Conservation (phyloP, 1,140 invertebrate genomes). For the Meloidogyne chitwoodi region DNA sequence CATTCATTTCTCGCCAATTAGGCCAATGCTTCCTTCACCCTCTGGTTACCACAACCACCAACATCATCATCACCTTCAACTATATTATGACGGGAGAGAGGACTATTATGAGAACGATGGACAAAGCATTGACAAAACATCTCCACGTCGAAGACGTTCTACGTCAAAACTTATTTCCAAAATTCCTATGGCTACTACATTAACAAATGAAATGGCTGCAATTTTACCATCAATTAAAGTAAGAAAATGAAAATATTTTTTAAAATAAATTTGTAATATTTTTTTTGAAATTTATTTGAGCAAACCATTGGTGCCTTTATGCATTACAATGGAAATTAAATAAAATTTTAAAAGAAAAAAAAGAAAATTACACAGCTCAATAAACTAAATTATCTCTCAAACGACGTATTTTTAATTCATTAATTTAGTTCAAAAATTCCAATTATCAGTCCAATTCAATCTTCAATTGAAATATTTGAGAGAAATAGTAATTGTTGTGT, state of each 20-base stretch:
- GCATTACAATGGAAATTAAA: no score
- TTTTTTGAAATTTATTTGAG: no score
- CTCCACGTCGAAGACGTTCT: not conserved
- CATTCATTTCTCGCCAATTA: not conserved
- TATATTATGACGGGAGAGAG: not conserved
- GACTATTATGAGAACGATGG: not conserved
- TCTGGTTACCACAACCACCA: not conserved
- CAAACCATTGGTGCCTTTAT: no score
- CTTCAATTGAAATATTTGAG: no score
- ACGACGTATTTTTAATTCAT: no score
- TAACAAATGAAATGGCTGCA: not conserved
- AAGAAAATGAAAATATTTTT: not conserved
- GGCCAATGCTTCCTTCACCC: not conserved
- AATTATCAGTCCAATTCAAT: no score
- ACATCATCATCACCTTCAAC: not conserved
- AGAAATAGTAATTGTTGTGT: no score
- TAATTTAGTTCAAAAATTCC: no score
- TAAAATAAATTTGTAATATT: not conserved
- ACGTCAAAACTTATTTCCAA: not conserved
- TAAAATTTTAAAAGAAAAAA: no score
- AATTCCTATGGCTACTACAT: not conserved
- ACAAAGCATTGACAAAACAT: conserved; percentile 19
- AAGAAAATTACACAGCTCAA: no score
- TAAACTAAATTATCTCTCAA: no score
- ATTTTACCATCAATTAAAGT: not conserved